phyloP scores from a whole-genome alignment of 30 jellyfish, hydroid and myxozoan genomes.

The Aurelia aurita complex sp. Pacific region DNA sequence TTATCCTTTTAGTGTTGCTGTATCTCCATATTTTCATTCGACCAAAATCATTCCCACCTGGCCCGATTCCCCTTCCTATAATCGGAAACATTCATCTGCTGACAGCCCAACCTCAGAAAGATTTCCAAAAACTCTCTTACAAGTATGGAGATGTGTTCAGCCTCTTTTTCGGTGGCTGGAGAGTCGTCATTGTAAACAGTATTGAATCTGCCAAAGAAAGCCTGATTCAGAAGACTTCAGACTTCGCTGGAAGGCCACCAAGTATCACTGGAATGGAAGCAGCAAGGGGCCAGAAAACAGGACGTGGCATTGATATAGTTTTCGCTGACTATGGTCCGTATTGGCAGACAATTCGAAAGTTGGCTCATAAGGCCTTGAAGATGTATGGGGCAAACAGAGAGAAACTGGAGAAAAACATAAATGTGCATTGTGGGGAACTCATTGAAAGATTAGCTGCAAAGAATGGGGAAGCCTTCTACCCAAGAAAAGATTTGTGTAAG shows the following conservation, averaged over 20 bases:
- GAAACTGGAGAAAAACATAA: slow-evolving; percentile 14
- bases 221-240: slow-evolving; percentile 17
- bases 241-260: slow-evolving; percentile 65
- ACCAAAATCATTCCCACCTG: slow-evolving; percentile 40
- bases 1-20: not conserved
- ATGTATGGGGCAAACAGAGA: slow-evolving; percentile 54
- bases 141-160: slow-evolving; percentile 45
- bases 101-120: slow-evolving; percentile 18
- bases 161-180: slow-evolving; percentile 33
- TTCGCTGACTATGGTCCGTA: slow-evolving; percentile 53
- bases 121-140: slow-evolving; percentile 4
- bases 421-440: slow-evolving; percentile 10
- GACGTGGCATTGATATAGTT: slow-evolving; percentile 30
- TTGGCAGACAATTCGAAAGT: slow-evolving; percentile 43
- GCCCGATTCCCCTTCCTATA: slow-evolving; percentile 35
- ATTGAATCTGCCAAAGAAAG: slow-evolving; percentile 36
- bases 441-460: slow-evolving; percentile 3
- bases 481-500: slow-evolving; percentile 50
- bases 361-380: slow-evolving; percentile 53
- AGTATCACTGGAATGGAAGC: slow-evolving; percentile 6
- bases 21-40: slow-evolving; percentile 7
- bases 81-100: slow-evolving; percentile 40
- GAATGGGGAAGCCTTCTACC: slow-evolving; percentile 22
- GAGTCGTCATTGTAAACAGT: slow-evolving; percentile 22
- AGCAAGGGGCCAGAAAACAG: slow-evolving; percentile 48